phyloP scores from a whole-genome alignment of 2,888 invertebrate species.

The Empis livida region DNA sequence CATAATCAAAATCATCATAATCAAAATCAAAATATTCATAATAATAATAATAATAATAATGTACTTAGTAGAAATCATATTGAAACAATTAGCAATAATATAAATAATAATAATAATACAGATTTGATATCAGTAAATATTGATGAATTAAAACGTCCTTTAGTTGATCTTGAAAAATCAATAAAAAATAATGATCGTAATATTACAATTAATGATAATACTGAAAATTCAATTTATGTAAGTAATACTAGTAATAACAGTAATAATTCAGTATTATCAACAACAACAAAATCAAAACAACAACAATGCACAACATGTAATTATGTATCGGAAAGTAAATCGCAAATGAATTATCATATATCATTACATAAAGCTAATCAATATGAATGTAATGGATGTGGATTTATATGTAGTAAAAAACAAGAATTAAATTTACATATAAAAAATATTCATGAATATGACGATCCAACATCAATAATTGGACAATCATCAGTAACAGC shows the following conservation, averaged over 20 bases:
- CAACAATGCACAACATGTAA: conserved; percentile 72
- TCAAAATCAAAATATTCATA: conserved; percentile 10
- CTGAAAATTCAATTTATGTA: too few species aligned
- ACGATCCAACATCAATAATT: conserved; percentile 18
- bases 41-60: conserved; percentile 13
- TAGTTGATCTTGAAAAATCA: too few species aligned
- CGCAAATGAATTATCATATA: conserved; percentile 75
- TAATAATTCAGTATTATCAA: conserved; percentile 3
- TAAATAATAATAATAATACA: too few species aligned
- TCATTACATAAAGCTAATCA: conserved; percentile 54
- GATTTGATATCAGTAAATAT: too few species aligned
- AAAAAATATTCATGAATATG: conserved; percentile 41
- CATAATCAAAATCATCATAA: conserved; percentile 13
- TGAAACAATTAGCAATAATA: too few species aligned
- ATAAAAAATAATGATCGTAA: too few species aligned
- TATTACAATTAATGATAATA: too few species aligned
- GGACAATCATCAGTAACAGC: conserved; percentile 25
- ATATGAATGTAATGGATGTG: conserved; percentile 65
- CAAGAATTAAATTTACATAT: conserved; percentile 75
- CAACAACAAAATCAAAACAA: conserved; percentile 40
- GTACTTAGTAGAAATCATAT: conserved; percentile 18
- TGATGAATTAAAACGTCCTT: too few species aligned
- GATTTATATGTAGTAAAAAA: conserved; percentile 68
- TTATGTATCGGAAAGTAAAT: conserved; percentile 73
- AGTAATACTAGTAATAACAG: background rate